Conservation (phyloP, 2,888 invertebrate genomes). For the Lithophane ornitopus region DNA sequence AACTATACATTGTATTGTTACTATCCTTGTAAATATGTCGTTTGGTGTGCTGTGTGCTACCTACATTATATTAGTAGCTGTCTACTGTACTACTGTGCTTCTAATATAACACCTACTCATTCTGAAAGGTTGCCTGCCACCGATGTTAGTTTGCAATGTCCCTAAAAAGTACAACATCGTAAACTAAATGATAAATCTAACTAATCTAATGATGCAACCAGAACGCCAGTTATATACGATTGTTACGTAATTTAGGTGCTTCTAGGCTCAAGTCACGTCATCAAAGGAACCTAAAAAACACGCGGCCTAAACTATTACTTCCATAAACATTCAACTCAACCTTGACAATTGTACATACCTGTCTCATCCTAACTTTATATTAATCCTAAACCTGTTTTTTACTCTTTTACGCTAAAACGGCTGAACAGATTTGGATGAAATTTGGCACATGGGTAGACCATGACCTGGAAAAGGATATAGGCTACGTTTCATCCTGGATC, state of each 20-base stretch:
- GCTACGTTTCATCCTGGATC: no score
- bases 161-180: no score
- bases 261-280: background rate
- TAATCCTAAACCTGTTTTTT: no score
- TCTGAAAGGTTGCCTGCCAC: background rate
- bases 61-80: background rate
- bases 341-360: background rate
- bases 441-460: no score
- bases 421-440: no score
- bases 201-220: background rate
- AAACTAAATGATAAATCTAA: background rate
- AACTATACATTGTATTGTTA: no score
- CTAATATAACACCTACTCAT: background rate
- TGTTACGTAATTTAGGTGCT: background rate
- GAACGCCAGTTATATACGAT: background rate
- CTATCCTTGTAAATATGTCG: no score
- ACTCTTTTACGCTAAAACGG: no score
- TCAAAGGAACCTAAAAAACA: background rate
- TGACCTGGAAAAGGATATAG: no score
- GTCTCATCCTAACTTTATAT: no score
- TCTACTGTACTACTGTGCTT: background rate
- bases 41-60: background rate
- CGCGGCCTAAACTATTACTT: background rate
- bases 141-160: background rate
- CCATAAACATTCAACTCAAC: no score